Base-by-base conservation (phyloP, 2,888 invertebrate genomes). In the Stenodema calcarata region DNA sequence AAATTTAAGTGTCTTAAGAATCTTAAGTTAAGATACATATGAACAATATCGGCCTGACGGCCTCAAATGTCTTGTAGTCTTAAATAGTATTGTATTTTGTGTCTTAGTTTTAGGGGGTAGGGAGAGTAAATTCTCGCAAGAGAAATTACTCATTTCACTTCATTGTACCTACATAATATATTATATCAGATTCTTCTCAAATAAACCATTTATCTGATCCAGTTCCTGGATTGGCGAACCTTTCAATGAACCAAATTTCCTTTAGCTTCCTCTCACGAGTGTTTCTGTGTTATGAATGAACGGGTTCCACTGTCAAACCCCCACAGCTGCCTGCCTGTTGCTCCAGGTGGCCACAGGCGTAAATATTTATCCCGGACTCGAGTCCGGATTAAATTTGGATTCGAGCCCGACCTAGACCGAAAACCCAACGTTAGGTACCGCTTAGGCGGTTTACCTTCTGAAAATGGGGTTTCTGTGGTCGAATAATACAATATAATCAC, bases 321-420 rank as follows among this genome's bases (percentile, higher is more conserved):
- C 62, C 23, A 62, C 62, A 62, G 62, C 62, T 62, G 62, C 62
- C 23, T 2, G 62, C 23, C 62, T 81, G 50, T 81, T 81, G 50
- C 44, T 50, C 47, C 78, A 78, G 78, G 78, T 78, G 78, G 78
- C 78, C 78, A 3, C 44, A 44, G 6, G 44, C 18, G 78, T 78
- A 78, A 78, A 78, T 78, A 78, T 78, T 78, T 78, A 18, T 75
- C 28, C 23, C 23, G 11, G 35, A 41, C n/a, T 35, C 28, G 14
- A 75, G 2, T 75, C 62, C 35, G 35, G 75, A 75, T 75, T 75
- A 30, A 78, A 41, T 42, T 42, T 62, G 62, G 78, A 78, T 44
- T 23, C 12, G 27, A 16, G 78, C 44, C 78, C 42, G 44, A 42
- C 78, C 78, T 78, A 42, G 78, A 78, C 78, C 44, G 62, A 62